A percentile compares a stretch with the other conserved stretches of the same genome.
Conservation (phyloP, 2,113 vertebrate genomes). For the Neotragus pygmaeus region DNA sequence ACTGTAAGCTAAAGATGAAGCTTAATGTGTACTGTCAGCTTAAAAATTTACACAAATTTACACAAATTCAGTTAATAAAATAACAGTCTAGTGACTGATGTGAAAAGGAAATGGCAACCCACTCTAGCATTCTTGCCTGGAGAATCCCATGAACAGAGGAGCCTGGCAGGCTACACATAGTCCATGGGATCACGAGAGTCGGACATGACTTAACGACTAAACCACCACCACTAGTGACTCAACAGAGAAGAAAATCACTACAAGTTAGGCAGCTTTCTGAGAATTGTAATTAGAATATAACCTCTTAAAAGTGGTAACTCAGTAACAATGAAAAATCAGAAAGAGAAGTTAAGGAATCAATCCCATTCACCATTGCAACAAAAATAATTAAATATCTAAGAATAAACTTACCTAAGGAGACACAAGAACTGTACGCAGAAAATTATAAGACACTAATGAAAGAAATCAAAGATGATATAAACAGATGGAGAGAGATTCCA, state of each 20-base stretch:
- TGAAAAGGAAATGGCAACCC: background rate
- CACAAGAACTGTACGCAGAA: background rate
- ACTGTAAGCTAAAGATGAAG: background rate
- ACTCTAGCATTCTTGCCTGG: background rate
- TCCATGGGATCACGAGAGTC: background rate
- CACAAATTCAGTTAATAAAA: background rate
- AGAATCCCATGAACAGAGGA: background rate
- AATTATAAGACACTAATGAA: background rate
- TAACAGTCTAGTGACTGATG: background rate
- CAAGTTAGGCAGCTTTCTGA: background rate
- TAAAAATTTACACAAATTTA: conserved; percentile 25
- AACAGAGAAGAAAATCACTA: background rate
- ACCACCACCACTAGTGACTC: background rate
- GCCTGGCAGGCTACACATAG: background rate
- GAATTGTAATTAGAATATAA: background rate
- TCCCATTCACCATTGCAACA: background rate
- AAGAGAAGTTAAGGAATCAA: background rate
- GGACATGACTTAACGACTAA: background rate
- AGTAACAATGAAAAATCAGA: background rate
- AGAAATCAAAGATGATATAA: background rate
- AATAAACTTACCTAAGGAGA: background rate
- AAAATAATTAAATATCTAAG: background rate
- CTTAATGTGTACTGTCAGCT: background rate
- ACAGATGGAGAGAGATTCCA: background rate
- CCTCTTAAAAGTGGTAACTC: background rate